Evolutionary conservation across 2,113 vertebrate species (phyloP), one percentile per base, ranked within the genome.

Genomic region (Sciurus niger): DNA sequence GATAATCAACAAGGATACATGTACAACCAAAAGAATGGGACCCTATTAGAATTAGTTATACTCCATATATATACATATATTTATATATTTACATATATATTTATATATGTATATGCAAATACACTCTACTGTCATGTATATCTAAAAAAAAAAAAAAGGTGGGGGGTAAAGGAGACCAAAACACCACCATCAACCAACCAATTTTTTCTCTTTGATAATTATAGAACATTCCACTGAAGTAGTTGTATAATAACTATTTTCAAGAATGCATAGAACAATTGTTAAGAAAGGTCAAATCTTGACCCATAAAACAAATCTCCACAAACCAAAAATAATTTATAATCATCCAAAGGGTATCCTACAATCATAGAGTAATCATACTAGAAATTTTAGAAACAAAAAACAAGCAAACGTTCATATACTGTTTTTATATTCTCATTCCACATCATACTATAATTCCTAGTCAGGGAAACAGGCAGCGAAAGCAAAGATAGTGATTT

Each of bases 311-410:
- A 85, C 12, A 84, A 60, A 84, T 4, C 5, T 88, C 24, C 2
- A 89, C 16, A 89, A 85, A 55, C 28, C 18, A 13, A 88, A 86
- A 86, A 60, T 63, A 87, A 28, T 76, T 43, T 9, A 73, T 89
- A 74, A 32, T 51, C 32, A 80, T 30, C 55, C 25, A 58, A 80
- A 93, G 1, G n/a, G 17, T 85, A 83, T 79, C 51, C 2, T 78
- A 30, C 16, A 8, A 43, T 90, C 48, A 37, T 74, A 80, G 73
- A 25, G 17, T 24, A 82, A 76, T 76, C 8, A 5, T 74, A 60
- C 16, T 51, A 68, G 77, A 84, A 95, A 68, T 90, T 16, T 90
- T 80, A 88, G 17, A 51, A 22, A 58, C 18, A 92, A 84, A 25
- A 65, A 78, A 85, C 5, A 83, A 28, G 12, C 91, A 77, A 86